Evolutionary conservation across 2,888 invertebrate genomes (phyloP).

Genomic region (Aphelenchoides bicaudatus): DNA sequence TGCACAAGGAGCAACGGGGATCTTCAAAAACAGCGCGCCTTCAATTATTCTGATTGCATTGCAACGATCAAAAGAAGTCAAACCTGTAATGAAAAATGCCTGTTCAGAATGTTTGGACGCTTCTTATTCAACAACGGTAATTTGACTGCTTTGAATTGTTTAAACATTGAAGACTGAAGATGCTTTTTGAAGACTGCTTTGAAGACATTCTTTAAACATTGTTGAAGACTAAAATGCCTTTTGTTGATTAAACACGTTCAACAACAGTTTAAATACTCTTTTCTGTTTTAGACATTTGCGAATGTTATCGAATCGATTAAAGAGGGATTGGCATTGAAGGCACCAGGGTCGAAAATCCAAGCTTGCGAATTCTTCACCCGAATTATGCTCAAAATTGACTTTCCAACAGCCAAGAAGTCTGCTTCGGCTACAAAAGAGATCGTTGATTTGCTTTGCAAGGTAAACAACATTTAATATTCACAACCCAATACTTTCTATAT

Average conservation of each 20-base stretch:
- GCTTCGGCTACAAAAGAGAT: constrained; percentile 9
- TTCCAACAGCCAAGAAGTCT: constrained; percentile 16
- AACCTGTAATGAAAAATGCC: constrained; percentile 79
- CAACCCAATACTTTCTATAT: neutral
- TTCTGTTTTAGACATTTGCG: constrained; percentile 12
- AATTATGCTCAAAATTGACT: constrained; percentile 9
- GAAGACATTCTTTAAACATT: too few species aligned
- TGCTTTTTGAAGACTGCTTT: too few species aligned
- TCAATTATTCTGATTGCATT: constrained; percentile 68
- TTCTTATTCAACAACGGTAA: constrained; percentile 18
- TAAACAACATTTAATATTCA: neutral
- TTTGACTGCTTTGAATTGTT: neutral
- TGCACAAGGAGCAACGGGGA: constrained; percentile 80
- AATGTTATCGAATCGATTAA: constrained; percentile 7
- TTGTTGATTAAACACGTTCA: too few species aligned
- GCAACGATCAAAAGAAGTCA: constrained; percentile 67
- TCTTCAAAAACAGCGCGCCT: constrained; percentile 77
- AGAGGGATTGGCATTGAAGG: neutral
- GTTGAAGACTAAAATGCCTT: too few species aligned
- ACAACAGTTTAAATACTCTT: neutral
- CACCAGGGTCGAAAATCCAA: neutral
- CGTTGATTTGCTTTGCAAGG: constrained; percentile 4
- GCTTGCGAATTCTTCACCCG: constrained; percentile 11
- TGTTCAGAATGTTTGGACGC: constrained; percentile 72
- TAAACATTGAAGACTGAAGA: too few species aligned